Conservation (phyloP, 2,797 vertebrate genomes). For the Pogonophryne albipinna region DNA sequence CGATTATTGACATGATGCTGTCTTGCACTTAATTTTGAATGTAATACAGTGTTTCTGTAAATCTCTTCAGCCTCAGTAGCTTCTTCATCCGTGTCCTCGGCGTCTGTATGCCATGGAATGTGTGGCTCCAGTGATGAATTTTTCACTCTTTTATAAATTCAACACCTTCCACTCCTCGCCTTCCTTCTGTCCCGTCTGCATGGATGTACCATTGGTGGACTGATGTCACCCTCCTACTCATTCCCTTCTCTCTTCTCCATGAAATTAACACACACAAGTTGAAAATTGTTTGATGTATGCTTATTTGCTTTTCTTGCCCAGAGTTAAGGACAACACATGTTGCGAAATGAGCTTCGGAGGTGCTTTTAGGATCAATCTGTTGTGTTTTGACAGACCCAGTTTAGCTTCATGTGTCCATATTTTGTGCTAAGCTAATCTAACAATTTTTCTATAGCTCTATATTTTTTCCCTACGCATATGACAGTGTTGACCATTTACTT, state of each 20-base stretch:
- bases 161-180: constrained; percentile 33
- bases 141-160: constrained; percentile 48
- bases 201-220: constrained; percentile 5
- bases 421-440: constrained; percentile 6
- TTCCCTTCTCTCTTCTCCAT: not conserved
- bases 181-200: constrained; percentile 22
- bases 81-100: not conserved
- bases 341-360: not conserved
- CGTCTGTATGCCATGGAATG: constrained; percentile 14
- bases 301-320: not conserved
- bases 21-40: not conserved
- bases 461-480: not conserved
- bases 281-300: not conserved
- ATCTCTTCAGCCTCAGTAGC: constrained; percentile 1
- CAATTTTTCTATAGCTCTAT: not conserved
- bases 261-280: not conserved
- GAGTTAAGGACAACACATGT: not conserved
- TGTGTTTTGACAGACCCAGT: not conserved
- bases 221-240: not conserved
- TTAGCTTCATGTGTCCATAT: not conserved
- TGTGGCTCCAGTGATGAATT: constrained; percentile 36
- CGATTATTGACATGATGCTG: not conserved
- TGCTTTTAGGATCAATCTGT: not conserved
- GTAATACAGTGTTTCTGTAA: not conserved
- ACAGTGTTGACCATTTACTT: not conserved